phyloP scores from a whole-genome alignment of 1,140 invertebrate genomes.

The Aphis gossypii region DNA sequence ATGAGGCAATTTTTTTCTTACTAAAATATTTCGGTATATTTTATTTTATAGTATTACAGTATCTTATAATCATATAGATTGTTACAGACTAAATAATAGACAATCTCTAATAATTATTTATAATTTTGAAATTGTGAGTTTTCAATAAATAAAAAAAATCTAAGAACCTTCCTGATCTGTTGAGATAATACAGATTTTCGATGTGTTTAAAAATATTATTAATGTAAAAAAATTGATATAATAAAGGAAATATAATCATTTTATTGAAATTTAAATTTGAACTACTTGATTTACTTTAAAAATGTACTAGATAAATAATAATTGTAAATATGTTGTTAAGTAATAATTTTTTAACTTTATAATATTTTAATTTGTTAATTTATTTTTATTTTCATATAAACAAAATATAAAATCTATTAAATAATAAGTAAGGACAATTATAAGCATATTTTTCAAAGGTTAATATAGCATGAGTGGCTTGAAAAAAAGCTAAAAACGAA shows the following conservation, averaged over 20 bases:
- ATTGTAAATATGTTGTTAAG: neutral
- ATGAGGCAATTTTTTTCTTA: neutral
- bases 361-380: neutral
- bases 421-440: neutral
- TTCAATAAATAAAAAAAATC: too few species aligned
- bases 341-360: neutral
- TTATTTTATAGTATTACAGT: too few species aligned
- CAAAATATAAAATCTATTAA: neutral
- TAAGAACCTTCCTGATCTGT: too few species aligned
- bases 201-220: too few species aligned
- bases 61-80: too few species aligned
- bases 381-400: neutral
- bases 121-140: too few species aligned
- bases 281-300: neutral
- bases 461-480: neutral
- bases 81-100: too few species aligned
- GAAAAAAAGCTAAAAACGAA: neutral
- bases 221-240: neutral
- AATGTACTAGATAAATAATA: neutral
- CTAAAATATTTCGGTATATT: too few species aligned
- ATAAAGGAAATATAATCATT: neutral
- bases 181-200: too few species aligned
- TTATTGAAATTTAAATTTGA: neutral
- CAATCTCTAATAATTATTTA: too few species aligned
- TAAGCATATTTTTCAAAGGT: neutral